phyloP scores from a whole-genome alignment of 1,140 invertebrate species.

The Cydia pomonella region DNA sequence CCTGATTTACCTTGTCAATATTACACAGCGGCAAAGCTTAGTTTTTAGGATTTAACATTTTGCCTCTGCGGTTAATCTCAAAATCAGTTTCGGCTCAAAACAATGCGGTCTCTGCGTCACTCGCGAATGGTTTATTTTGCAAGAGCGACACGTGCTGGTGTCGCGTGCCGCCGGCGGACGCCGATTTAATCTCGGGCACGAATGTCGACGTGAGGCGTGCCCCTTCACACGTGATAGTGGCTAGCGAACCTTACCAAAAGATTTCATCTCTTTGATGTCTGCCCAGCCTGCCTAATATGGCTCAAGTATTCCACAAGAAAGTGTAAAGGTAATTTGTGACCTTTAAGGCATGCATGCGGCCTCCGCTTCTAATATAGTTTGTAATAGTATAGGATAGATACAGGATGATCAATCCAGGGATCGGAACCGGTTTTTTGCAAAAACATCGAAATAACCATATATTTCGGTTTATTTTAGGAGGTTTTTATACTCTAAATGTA shows the following conservation, averaged over 20 bases:
- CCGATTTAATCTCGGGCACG: slow-evolving; percentile 72
- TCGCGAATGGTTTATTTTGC: slow-evolving; percentile 37
- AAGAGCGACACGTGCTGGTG: slow-evolving; percentile 61
- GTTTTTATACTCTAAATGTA: too few relatives aligned
- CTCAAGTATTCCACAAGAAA: slow-evolving; percentile 35
- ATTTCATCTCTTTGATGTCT: slow-evolving; percentile 68
- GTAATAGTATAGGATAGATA: not conserved
- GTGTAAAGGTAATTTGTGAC: slow-evolving; percentile 20
- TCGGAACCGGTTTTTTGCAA: too few relatives aligned
- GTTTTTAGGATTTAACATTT: slow-evolving; percentile 16
- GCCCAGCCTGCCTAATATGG: slow-evolving; percentile 51
- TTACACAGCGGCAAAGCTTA: not conserved
- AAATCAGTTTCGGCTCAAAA: slow-evolving; percentile 19
- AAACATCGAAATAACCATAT: too few relatives aligned
- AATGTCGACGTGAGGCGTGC: slow-evolving; percentile 67
- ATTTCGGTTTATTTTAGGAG: too few relatives aligned
- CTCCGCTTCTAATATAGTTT: not conserved
- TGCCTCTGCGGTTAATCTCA: slow-evolving; percentile 10
- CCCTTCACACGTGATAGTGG: slow-evolving; percentile 74
- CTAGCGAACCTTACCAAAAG: slow-evolving; percentile 54
- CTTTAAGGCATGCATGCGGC: slow-evolving; percentile 9
- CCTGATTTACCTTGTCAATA: not conserved
- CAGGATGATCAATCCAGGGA: not conserved
- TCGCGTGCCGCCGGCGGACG: slow-evolving; percentile 68
- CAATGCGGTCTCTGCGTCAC: slow-evolving; percentile 30